These are phyloP conservation scores for Agrochola litura DNA, from an alignment of 2,888 invertebrate species.

Conservation along the genomic window DNA sequence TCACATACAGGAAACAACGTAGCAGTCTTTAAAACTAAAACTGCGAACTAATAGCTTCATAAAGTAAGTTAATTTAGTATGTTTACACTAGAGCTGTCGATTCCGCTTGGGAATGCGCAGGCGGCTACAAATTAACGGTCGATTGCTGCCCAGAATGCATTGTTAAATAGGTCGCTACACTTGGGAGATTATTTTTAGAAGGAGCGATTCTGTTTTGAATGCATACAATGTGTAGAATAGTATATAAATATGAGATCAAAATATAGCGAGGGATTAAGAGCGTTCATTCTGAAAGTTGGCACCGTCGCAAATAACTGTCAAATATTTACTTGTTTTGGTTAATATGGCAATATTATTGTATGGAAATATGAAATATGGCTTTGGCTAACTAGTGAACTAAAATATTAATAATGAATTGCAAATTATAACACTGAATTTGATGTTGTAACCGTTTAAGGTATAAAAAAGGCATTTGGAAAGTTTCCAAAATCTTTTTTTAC, in stretches of 20 bases:
- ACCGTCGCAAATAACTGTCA: too few species aligned
- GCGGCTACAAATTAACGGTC: conserved; percentile 39
- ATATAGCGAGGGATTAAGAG: background rate
- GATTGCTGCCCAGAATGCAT: conserved; percentile 39
- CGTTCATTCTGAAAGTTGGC: too few species aligned
- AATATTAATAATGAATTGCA: too few species aligned
- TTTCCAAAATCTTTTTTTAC: too few species aligned
- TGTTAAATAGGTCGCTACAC: conserved; percentile 45
- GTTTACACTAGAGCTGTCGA: conserved; percentile 47
- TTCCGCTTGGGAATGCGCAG: conserved; percentile 48
- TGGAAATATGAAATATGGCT: too few species aligned
- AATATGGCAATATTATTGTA: too few species aligned
- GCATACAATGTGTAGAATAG: background rate
- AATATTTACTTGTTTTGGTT: too few species aligned
- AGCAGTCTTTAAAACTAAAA: conserved; percentile 24
- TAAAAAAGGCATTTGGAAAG: too few species aligned
- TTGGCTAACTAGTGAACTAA: too few species aligned
- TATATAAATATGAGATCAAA: background rate
- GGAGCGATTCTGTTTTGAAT: conserved; percentile 7
- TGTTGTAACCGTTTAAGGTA: too few species aligned
- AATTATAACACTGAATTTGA: too few species aligned
- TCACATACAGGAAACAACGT: conserved; percentile 19
- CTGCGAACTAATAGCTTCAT: conserved; percentile 35
- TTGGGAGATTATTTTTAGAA: conserved; percentile 40
- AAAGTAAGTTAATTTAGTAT: conserved; percentile 46